A percentile compares a stretch with the other conserved stretches of the same genome.
Evolutionary conservation across 2,797 vertebrate species (phyloP).

Genomic region (Tinamus major): DNA sequence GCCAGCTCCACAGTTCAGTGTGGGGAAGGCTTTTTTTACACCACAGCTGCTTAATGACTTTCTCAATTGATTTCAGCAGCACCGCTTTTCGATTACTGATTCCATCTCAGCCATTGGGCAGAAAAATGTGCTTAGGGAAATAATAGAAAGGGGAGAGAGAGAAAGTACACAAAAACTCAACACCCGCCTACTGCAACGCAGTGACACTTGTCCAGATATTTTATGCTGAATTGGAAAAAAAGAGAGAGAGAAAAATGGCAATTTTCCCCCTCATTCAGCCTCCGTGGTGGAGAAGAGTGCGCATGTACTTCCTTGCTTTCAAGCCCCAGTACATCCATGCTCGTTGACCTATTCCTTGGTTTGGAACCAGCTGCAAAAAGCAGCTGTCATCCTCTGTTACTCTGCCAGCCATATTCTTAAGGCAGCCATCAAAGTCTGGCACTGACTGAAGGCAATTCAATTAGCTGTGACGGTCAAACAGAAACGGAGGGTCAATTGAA

Average conservation of each 20-base stretch:
- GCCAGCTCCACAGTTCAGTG: constrained; percentile 27
- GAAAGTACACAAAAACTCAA: not conserved
- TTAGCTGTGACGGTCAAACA: constrained; percentile 69
- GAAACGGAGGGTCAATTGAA: constrained; percentile 6
- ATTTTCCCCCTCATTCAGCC: not conserved
- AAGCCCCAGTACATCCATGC: constrained; percentile 34
- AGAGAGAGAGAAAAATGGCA: not conserved
- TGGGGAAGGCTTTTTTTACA: constrained; percentile 35
- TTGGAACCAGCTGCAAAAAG: constrained; percentile 62
- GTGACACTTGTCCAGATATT: constrained; percentile 41
- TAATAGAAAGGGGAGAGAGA: constrained; percentile 1
- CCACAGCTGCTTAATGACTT: constrained; percentile 61
- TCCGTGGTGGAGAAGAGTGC: not conserved
- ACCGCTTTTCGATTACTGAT: constrained; percentile 59
- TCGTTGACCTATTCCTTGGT: constrained; percentile 38
- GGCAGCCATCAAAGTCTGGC: constrained; percentile 57
- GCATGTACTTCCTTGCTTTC: constrained; percentile 4
- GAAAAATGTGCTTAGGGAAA: constrained; percentile 49
- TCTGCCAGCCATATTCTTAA: constrained; percentile 58
- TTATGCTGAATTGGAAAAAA: constrained; percentile 34
- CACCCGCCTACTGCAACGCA: not conserved
- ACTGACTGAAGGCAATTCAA: constrained; percentile 68
- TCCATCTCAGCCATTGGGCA: constrained; percentile 47
- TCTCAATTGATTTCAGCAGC: constrained; percentile 71
- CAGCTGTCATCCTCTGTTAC: constrained; percentile 63